phyloP scores from a whole-genome alignment of 2,888 invertebrate genomes.

The Lobophora halterata region DNA sequence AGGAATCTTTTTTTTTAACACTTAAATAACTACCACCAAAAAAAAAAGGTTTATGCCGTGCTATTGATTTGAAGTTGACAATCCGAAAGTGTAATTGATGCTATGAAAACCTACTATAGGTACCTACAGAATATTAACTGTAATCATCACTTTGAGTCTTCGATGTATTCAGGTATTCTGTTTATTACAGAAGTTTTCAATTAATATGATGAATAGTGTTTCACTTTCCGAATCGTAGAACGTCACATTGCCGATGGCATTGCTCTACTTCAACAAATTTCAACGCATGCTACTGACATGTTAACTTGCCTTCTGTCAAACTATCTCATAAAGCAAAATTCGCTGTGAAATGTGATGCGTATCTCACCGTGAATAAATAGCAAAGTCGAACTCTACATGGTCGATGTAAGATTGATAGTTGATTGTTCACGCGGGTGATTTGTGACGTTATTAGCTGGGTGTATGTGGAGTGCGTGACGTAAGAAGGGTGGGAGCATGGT shows the following conservation, averaged over 20 bases:
- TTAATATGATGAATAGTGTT: too few relatives aligned
- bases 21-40: too few relatives aligned
- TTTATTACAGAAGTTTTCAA: too few relatives aligned
- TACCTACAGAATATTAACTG: too few relatives aligned
- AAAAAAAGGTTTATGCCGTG: too few relatives aligned
- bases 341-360: constrained; percentile 36
- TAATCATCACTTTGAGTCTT: too few relatives aligned
- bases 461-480: constrained; percentile 75
- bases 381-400: constrained; percentile 51
- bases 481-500: constrained; percentile 78
- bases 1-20: too few relatives aligned
- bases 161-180: too few relatives aligned
- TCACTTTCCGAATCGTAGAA: too few relatives aligned
- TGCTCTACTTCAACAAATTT: constrained; percentile 65
- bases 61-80: constrained; percentile 32
- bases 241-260: constrained; percentile 62
- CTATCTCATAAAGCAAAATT: constrained; percentile 62
- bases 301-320: constrained; percentile 79
- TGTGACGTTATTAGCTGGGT: constrained; percentile 55
- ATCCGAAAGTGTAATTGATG: too few relatives aligned
- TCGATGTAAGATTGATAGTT: constrained; percentile 47
- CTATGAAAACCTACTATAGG: too few relatives aligned
- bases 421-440: constrained; percentile 48
- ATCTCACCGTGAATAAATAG: constrained; percentile 27
- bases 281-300: constrained; percentile 70